phyloP scores from a whole-genome alignment of 2,888 invertebrate genomes.

The Synergus itoensis region DNA sequence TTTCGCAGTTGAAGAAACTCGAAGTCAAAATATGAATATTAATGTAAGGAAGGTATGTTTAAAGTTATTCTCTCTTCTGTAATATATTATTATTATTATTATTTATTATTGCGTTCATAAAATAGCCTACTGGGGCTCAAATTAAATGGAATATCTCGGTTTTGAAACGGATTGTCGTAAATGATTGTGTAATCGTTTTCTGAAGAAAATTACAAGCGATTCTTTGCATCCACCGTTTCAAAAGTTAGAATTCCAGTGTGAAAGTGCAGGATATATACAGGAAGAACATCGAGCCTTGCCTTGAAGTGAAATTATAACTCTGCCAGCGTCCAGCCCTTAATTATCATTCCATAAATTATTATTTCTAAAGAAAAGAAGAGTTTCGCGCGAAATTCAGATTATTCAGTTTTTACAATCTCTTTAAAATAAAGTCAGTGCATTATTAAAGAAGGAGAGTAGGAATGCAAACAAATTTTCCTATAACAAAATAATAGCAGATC shows the following conservation, averaged over 20 bases:
- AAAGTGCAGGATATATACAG: neutral
- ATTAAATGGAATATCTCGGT: neutral
- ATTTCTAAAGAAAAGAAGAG: neutral
- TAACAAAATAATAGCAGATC: neutral
- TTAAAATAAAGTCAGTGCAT: neutral
- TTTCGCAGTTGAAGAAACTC: neutral
- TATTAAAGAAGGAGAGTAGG: neutral
- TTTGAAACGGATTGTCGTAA: neutral
- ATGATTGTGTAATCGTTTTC: neutral
- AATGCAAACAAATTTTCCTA: neutral
- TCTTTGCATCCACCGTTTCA: neutral
- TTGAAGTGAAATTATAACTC: constrained; percentile 25
- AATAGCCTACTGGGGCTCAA: neutral
- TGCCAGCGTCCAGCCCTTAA: neutral
- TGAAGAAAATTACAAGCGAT: neutral
- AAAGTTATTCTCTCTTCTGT: neutral
- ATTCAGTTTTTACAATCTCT: neutral
- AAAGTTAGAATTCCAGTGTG: neutral
- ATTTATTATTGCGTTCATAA: neutral
- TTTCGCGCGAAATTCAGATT: neutral
- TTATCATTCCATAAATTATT: constrained; percentile 1
- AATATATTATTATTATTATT: neutral
- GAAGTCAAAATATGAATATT: neutral
- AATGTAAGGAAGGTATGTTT: neutral
- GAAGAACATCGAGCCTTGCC: neutral